Base-by-base conservation (phyloP, 2,113 vertebrate genomes). In the Sylvilagus bachmani region DNA sequence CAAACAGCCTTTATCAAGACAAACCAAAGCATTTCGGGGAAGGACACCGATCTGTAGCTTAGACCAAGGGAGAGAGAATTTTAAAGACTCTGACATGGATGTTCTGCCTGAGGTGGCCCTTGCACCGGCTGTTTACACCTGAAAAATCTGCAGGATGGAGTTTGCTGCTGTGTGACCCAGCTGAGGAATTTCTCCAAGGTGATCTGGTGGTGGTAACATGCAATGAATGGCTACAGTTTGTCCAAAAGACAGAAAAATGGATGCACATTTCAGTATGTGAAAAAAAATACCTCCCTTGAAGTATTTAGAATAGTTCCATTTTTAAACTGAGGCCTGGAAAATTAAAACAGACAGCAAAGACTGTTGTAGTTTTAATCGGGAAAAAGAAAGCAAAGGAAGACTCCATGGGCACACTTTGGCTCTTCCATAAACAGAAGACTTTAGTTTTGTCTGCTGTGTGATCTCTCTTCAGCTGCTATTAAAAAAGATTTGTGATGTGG, bases 1-100 rank as follows among this genome's bases (percentile, higher is more conserved):
- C 91, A 97, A 97, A 96, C 66, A 91, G 80, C 92, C 95, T 98
- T 97, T 94, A 95, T 93, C 92, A 86, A 92, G 93, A 91, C 96
- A 97, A 97, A 98, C 91, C 80, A 61, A 69, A 29, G n/a, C 95
- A 89, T 95, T 75, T 88, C 78, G 92, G 85, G 94, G 86, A 74
- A 95, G 90, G 67, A 89, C 53, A 95, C 86, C 93, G 94, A 88
- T 85, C 89, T 22, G 55, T 44, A 85, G 86, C 49, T 89, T 36
- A 81, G 55, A 78, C 22, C 6, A 51, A 86, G 53, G 29, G 25
- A 81, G 64, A 51, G 58, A n/a, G 44, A 55, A n/a, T 8, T 44
- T 21, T 12, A 74, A 96, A 96, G 77, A 84, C 33, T 82, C 29
- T 5, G 73, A 70, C 89, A 66, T 70, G 87, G 92, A 91, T 96